Evolutionary conservation across 2,888 invertebrate species (phyloP).

Genomic region (Pherbina coryleti): DNA sequence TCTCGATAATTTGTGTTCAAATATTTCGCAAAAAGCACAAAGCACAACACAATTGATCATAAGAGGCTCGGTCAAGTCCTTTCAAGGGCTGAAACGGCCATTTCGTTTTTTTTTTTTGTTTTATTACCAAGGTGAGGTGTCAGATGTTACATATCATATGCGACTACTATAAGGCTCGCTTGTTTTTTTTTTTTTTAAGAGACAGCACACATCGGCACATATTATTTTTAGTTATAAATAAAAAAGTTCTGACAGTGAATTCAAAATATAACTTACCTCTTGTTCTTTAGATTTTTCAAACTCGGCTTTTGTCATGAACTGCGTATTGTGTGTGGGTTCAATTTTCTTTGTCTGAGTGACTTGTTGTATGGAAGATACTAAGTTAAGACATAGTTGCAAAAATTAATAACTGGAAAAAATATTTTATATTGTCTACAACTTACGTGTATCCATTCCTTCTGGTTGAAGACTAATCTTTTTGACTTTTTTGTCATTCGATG

Average conservation of each 20-base stretch:
- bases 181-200: no score
- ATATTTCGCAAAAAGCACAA: no score
- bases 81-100: no score
- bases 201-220: background rate
- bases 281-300: conserved; percentile 71
- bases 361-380: conserved; percentile 68
- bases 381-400: conserved; percentile 16
- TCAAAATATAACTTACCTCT: conserved; percentile 66
- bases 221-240: no score
- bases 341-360: conserved; percentile 57
- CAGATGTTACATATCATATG: no score
- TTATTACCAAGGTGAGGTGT: no score
- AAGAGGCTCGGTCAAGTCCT: no score
- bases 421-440: conserved; percentile 61
- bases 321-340: conserved; percentile 51
- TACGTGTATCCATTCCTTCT: conserved; percentile 87
- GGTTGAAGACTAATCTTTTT: conserved; percentile 83
- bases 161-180: no score
- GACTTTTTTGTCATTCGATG: conserved; percentile 75
- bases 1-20: no score
- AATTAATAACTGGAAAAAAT: background rate
- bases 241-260: no score
- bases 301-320: conserved; percentile 62
- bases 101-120: no score
- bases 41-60: no score